phyloP scores from a whole-genome alignment of 1,140 invertebrate species.

The Chlorops oryzae region DNA sequence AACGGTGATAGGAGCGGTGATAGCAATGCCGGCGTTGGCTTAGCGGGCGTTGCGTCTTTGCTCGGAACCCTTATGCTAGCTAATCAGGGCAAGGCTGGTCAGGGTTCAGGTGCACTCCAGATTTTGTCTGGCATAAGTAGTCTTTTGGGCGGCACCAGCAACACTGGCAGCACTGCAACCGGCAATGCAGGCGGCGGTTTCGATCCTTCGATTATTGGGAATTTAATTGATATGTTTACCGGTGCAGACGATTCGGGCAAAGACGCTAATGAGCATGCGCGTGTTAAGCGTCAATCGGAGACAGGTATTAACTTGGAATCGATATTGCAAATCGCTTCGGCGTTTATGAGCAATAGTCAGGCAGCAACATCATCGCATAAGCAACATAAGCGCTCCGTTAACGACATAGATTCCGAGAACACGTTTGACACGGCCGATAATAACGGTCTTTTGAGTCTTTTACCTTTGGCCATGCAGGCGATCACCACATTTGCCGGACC shows the following conservation, averaged over 20 bases:
- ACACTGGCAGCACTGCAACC: constrained; percentile 14
- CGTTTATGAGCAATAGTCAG: constrained; percentile 52
- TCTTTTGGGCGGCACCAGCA: constrained; percentile 33
- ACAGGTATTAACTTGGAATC: constrained; percentile 49
- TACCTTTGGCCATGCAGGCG: constrained; percentile 60
- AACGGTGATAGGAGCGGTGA: constrained; percentile 44
- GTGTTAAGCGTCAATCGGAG: constrained; percentile 3
- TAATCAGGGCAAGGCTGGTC: constrained; percentile 39
- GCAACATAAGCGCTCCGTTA: constrained; percentile 27
- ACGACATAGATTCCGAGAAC: too few relatives aligned
- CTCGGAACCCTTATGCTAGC: constrained; percentile 56
- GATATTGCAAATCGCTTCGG: constrained; percentile 57
- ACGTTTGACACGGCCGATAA: constrained; percentile 25
- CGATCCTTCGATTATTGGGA: constrained; percentile 49
- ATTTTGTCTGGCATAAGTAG: constrained; percentile 48
- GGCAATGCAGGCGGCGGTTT: constrained; percentile 34
- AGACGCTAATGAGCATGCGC: constrained; percentile 16
- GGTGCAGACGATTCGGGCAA: constrained; percentile 26
- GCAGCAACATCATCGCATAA: constrained; percentile 22
- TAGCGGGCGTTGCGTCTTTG: constrained; percentile 45
- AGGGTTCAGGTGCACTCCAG: constrained; percentile 36
- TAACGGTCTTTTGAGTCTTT: constrained; percentile 56
- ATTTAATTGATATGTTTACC: constrained; percentile 48
- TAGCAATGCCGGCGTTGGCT: constrained; percentile 32
- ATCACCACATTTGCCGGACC: constrained; percentile 52